phyloP scores from a whole-genome alignment of 2,797 vertebrate species.

The Malurus splendens region DNA sequence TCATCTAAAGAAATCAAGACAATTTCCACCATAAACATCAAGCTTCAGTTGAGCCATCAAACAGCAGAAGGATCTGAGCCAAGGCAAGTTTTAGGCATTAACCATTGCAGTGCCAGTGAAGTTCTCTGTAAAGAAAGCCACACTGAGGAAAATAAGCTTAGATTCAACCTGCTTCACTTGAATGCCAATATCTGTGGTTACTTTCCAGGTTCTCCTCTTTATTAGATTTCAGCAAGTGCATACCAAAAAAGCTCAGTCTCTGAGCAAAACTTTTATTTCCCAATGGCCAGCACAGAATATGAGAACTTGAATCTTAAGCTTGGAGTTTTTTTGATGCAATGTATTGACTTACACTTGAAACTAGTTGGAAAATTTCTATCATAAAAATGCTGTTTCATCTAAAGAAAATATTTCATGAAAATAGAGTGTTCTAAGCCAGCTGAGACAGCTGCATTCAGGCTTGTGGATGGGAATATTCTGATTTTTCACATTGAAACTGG shows the following conservation, averaged over 20 bases:
- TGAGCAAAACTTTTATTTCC: constrained; percentile 24
- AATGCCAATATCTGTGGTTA: neutral
- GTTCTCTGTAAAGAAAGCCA: neutral
- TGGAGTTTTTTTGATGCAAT: neutral
- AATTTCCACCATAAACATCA: constrained; percentile 79
- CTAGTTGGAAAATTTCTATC: neutral
- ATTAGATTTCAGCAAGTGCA: neutral
- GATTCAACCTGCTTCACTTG: neutral
- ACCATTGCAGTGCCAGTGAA: constrained; percentile 20
- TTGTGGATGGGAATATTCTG: neutral
- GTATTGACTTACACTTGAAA: neutral
- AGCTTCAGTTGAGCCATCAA: constrained; percentile 78
- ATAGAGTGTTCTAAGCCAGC: neutral
- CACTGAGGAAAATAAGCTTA: neutral
- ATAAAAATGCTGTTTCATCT: neutral
- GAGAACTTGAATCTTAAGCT: neutral
- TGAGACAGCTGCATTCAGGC: neutral
- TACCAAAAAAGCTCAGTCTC: neutral
- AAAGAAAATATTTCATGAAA: neutral
- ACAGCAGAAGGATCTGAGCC: constrained; percentile 69
- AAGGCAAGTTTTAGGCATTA: constrained; percentile 53
- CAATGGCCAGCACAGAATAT: neutral
- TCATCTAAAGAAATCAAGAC: constrained; percentile 80
- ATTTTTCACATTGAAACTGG: neutral
- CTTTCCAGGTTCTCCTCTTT: neutral